A percentile compares a stretch with the other conserved stretches of the same genome.
These are phyloP conservation scores for Blennius ocellaris DNA, from an alignment of 2,113 vertebrate species.

Conservation along the genomic window DNA sequence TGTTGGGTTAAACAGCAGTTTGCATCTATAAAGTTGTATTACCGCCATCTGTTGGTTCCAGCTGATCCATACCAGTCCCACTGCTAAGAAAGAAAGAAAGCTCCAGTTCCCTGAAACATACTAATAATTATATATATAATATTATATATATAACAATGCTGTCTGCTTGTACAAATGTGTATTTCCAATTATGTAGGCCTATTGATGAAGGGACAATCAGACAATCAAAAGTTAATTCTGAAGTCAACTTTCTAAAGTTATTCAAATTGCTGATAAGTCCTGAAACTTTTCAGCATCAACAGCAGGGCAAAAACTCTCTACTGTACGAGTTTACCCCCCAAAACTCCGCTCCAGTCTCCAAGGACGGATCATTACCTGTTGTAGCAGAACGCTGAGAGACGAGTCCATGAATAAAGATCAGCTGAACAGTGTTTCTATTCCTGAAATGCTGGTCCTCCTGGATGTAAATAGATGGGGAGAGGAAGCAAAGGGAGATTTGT, in stretches of 20 bases:
- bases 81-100: too few relatives aligned
- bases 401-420: conserved; percentile 60
- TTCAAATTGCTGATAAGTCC: background rate
- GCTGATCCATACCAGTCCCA: too few relatives aligned
- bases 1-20: too few relatives aligned
- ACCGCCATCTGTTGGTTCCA: too few relatives aligned
- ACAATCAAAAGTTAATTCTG: too few relatives aligned
- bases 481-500: conserved; percentile 29
- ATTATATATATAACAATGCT: too few relatives aligned
- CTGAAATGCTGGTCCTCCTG: conserved; percentile 33
- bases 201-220: too few relatives aligned
- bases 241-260: background rate
- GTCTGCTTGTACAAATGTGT: too few relatives aligned
- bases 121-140: too few relatives aligned
- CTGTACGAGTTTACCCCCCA: background rate
- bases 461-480: conserved; percentile 34
- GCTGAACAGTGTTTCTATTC: conserved; percentile 52
- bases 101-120: too few relatives aligned
- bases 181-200: too few relatives aligned
- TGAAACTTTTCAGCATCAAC: background rate
- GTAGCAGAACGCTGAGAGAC: conserved; percentile 17
- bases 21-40: too few relatives aligned
- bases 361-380: conserved; percentile 41
- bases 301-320: background rate
- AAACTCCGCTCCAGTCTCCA: background rate